A percentile compares a stretch with the other conserved stretches of the same genome.
Evolutionary conservation across 2,888 invertebrate genomes (phyloP).

Genomic region (Rhagonycha fulva): DNA sequence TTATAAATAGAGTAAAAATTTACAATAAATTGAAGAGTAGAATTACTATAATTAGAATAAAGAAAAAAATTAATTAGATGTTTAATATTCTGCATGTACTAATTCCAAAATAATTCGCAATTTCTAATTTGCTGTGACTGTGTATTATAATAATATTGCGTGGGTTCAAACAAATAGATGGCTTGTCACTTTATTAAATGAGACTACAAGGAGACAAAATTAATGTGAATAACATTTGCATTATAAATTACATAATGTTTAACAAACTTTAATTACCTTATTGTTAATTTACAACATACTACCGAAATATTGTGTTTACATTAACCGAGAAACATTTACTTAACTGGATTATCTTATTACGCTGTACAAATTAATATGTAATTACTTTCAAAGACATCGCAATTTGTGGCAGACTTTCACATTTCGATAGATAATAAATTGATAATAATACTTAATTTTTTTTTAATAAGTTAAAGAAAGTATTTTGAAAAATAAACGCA

Average conservation of each 20-base stretch:
- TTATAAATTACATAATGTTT: background rate
- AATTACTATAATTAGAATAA: too few species aligned
- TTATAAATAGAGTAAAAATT: too few species aligned
- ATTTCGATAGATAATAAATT: background rate
- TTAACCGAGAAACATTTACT: background rate
- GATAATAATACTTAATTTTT: background rate
- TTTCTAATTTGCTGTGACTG: background rate
- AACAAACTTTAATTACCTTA: background rate
- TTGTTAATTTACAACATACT: background rate
- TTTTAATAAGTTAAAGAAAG: background rate
- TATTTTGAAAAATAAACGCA: too few species aligned
- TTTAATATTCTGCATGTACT: background rate
- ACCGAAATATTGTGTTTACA: background rate
- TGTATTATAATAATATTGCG: background rate
- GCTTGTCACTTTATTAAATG: background rate
- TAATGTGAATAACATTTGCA: conserved; percentile 1
- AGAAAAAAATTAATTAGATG: too few species aligned
- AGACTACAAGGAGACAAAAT: conserved; percentile 1
- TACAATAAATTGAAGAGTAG: too few species aligned
- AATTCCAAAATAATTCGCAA: background rate
- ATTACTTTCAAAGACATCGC: background rate
- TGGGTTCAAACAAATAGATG: background rate
- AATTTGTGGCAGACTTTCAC: background rate
- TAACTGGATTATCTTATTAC: background rate
- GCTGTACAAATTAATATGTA: background rate